phyloP scores from a whole-genome alignment of 2,797 vertebrate species.

The Prunella strophiata region DNA sequence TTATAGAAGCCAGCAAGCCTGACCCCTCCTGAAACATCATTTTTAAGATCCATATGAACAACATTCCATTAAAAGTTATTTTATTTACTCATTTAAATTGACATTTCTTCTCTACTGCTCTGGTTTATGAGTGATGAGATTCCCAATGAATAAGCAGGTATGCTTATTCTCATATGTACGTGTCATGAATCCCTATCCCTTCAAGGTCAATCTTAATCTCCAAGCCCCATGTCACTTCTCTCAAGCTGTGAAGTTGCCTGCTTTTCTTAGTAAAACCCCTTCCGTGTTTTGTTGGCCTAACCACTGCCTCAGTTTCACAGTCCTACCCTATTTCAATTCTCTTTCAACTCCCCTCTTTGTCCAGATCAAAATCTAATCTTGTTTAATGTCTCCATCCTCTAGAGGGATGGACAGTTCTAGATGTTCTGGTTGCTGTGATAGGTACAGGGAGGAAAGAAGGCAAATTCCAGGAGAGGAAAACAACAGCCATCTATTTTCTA shows the following conservation, averaged over 20 bases:
- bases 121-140: background rate
- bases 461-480: background rate
- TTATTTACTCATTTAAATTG: background rate
- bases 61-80: background rate
- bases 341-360: background rate
- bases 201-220: background rate
- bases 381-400: background rate
- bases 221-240: background rate
- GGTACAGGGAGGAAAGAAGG: background rate
- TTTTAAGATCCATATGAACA: background rate
- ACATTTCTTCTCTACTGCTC: background rate
- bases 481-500: background rate
- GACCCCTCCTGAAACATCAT: background rate
- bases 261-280: background rate
- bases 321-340: background rate
- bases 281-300: background rate
- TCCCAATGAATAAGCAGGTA: background rate
- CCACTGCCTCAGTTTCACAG: background rate
- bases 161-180: background rate
- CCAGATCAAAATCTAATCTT: background rate
- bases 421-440: background rate
- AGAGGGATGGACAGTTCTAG: background rate
- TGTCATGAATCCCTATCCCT: background rate
- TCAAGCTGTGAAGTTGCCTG: background rate
- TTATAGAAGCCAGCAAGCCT: background rate